Evolutionary conservation across 2,888 invertebrate species (phyloP).

Genomic region (Tuberolachnus salignus): DNA sequence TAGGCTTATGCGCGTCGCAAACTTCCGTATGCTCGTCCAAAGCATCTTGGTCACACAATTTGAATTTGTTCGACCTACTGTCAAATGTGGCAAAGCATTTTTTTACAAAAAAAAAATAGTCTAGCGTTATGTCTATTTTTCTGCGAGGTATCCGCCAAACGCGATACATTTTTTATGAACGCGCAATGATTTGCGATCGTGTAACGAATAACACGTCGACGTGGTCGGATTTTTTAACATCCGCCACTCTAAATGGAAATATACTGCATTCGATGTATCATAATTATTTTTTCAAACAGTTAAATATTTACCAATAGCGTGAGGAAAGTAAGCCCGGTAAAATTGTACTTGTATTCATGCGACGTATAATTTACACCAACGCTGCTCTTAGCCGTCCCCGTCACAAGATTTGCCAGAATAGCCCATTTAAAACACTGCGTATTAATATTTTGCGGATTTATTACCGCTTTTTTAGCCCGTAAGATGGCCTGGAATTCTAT

Average conservation of each 20-base stretch:
- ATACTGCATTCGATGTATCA: not conserved
- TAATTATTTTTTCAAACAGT: not conserved
- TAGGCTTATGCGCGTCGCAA: not conserved
- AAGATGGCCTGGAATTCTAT: too few species aligned
- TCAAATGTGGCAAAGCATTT: not conserved
- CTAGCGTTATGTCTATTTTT: not conserved
- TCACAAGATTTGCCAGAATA: not conserved
- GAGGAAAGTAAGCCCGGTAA: not conserved
- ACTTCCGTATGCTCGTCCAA: not conserved
- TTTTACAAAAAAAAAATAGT: not conserved
- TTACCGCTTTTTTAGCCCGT: too few species aligned
- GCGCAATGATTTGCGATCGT: not conserved
- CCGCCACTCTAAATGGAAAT: not conserved
- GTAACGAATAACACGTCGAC: not conserved
- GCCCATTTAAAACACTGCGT: too few species aligned
- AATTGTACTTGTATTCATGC: not conserved
- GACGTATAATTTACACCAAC: not conserved
- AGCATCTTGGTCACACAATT: not conserved
- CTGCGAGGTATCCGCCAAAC: not conserved
- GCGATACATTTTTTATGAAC: not conserved
- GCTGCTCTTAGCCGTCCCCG: accelerated
- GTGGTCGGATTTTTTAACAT: not conserved
- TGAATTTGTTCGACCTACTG: not conserved
- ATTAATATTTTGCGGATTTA: too few species aligned
- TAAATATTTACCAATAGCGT: not conserved